Evolutionary conservation across 2,113 vertebrate species (phyloP), one percentile per base, ranked within the genome.

Genomic region (Rhabdomys dilectus): DNA sequence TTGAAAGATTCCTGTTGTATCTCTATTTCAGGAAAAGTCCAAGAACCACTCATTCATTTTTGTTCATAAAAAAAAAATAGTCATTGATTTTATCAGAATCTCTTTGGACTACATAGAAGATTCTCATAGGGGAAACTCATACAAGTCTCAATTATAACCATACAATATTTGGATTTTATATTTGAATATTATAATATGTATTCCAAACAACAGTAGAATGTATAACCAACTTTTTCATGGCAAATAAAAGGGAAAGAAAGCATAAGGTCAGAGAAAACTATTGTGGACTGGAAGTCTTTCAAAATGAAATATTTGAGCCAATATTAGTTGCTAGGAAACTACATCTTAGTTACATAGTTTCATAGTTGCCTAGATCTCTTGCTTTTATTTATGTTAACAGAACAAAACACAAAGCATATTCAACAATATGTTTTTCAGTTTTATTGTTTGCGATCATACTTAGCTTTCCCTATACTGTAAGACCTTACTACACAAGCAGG

Each of bases 251-350:
- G 36, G 31, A 64, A 92, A 70, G 8, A 89, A 48, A 88, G 10
- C 17, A 86, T 34, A 86, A 48, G 2, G 8, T 10, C 24, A 45
- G 16, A 31, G 73, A 73, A 89, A 72, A 60, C 24, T 89, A 36
- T 84, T 73, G 21, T 62, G 24, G 36, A 75, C 17, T 62, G 24
- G 24, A 95, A 86, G 86, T 62, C 42, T 82, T 68, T 95, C 68
- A 24, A 89, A 95, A 92, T 48, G 93, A 82, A 7, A 51, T 6
- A 42, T 12, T 70, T 75, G 72, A 53, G 85, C 64, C 51, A 92
- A 36, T 92, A 58, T 70, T 62, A 76, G 91, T 96, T 95, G 91
- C 94, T 89, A 96, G 89, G 93, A 92, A 94, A 92, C 91, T 24
- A 48, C 58, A 26, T 76, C 51, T 92, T 76, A 51, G 80, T 48